Evolutionary conservation across 2,113 vertebrate species (phyloP).

Genomic region (Limanda limanda): DNA sequence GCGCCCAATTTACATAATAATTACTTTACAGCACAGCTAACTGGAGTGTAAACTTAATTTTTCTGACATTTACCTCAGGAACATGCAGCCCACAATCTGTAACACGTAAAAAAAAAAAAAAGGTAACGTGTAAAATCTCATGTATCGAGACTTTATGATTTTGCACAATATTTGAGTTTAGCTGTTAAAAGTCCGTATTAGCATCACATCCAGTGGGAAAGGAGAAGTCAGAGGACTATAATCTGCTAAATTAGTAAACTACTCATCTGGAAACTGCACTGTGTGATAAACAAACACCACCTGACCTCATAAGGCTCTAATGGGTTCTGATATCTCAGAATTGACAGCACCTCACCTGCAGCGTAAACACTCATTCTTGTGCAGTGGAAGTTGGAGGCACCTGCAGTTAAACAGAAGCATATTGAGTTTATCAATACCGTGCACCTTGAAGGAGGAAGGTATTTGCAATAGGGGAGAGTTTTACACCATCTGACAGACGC

Average conservation of each 20-base stretch:
- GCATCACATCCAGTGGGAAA: neutral
- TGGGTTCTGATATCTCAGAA: neutral
- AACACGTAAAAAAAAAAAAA: neutral
- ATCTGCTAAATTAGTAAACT: conserved; percentile 7
- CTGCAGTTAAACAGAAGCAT: neutral
- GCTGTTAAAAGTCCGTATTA: neutral
- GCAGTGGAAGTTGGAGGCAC: too few relatives aligned
- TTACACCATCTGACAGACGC: neutral
- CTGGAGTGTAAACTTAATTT: neutral
- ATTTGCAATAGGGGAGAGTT: neutral
- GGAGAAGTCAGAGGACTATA: neutral
- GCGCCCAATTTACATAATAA: neutral
- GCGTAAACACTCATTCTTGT: neutral
- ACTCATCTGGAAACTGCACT: neutral
- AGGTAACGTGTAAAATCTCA: neutral
- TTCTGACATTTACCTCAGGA: neutral
- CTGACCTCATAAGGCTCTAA: neutral
- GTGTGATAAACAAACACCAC: neutral
- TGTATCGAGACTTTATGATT: too few relatives aligned
- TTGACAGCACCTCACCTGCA: neutral
- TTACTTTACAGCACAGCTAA: neutral
- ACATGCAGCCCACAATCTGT: neutral
- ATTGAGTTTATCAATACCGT: neutral
- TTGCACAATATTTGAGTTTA: neutral
- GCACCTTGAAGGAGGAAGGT: neutral